Evolutionary conservation across 2,113 vertebrate genomes (phyloP).

Genomic region (Setophaga petechia): DNA sequence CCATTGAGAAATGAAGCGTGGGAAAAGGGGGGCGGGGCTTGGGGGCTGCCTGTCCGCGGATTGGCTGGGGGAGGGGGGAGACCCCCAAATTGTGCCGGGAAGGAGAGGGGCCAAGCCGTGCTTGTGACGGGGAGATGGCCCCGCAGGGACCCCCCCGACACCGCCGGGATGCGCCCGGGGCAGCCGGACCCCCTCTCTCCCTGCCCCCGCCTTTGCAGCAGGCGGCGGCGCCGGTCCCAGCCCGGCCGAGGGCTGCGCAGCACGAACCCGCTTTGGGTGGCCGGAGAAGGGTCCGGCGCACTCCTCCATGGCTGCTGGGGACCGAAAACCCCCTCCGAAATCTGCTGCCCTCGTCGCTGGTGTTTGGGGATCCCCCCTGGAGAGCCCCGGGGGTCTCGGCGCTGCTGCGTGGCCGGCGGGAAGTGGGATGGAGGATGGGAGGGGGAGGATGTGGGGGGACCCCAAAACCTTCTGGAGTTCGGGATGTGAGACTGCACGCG

Average conservation of each 20-base stretch:
- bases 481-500: neutral
- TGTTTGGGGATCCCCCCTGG: neutral
- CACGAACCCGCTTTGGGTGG: neutral
- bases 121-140: neutral
- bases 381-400: neutral
- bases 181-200: neutral
- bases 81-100: neutral
- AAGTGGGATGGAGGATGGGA: neutral
- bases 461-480: neutral
- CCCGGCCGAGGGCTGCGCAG: neutral
- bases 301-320: neutral
- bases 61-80: neutral
- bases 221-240: neutral
- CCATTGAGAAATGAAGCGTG: neutral
- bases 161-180: accelerated
- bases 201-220: neutral
- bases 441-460: no score
- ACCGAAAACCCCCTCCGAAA: neutral
- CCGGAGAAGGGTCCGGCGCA: neutral
- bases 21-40: slow-evolving; percentile 2
- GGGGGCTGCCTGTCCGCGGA: neutral
- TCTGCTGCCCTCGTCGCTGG: neutral
- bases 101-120: neutral
- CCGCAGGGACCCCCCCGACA: no score
- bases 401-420: accelerated